phyloP scores from a whole-genome alignment of 1,140 invertebrate genomes.

The Adoxophyes honmai region DNA sequence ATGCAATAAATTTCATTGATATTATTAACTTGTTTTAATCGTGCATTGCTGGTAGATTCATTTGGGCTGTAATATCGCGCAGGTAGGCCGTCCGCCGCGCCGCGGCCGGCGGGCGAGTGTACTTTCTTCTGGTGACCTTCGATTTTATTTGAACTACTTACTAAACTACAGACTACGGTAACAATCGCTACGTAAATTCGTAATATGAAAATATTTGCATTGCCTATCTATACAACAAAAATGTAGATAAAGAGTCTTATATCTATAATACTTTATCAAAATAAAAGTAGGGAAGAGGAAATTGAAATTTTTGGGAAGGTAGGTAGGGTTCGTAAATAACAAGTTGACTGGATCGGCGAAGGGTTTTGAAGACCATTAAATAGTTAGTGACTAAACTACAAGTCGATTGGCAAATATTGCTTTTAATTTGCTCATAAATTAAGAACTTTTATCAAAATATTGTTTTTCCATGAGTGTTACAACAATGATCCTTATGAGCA shows the following conservation, averaged over 20 bases:
- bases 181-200: conserved; percentile 67
- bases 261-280: conserved; percentile 52
- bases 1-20: too few relatives aligned
- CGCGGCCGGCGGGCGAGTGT: neutral
- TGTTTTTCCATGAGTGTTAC: conserved; percentile 13
- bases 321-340: neutral
- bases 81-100: neutral
- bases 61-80: too few relatives aligned
- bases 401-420: conserved; percentile 21
- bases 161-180: conserved; percentile 62
- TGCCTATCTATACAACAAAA: conserved; percentile 38
- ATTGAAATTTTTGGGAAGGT: neutral
- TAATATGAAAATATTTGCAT: conserved; percentile 53
- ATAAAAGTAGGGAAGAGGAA: conserved; percentile 24
- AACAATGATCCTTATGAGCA: neutral
- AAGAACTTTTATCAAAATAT: conserved; percentile 38
- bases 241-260: conserved; percentile 42
- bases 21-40: too few relatives aligned
- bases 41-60: too few relatives aligned
- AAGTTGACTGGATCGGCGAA: neutral
- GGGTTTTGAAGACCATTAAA: too few relatives aligned
- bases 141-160: conserved; percentile 32
- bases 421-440: conserved; percentile 40
- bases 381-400: too few relatives aligned
- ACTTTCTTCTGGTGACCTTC: neutral